These are phyloP conservation scores for Marmota monax DNA, from an alignment of 2,113 vertebrate species.

Conservation along the genomic window DNA sequence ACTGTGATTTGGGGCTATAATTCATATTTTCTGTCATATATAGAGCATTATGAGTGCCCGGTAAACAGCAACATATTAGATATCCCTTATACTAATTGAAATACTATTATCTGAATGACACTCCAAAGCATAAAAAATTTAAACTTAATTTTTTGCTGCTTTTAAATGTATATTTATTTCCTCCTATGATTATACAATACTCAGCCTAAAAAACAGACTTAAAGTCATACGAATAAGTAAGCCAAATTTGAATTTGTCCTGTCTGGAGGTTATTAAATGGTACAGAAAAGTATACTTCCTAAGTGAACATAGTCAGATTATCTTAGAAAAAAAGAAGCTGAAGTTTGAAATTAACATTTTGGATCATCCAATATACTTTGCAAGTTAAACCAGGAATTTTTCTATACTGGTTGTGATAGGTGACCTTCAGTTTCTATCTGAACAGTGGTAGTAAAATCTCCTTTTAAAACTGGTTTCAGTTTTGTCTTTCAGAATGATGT, in stretches of 20 bases:
- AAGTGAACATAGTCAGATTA: constrained; percentile 3
- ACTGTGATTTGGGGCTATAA: constrained; percentile 80
- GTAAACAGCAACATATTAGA: constrained; percentile 90
- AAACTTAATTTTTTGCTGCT: constrained; percentile 71
- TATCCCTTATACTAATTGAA: constrained; percentile 90
- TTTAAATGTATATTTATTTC: constrained; percentile 29
- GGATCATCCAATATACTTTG: neutral
- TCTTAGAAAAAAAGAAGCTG: neutral
- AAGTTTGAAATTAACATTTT: constrained; percentile 36
- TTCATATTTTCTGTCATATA: constrained; percentile 85
- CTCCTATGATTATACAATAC: neutral
- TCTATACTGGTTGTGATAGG: neutral
- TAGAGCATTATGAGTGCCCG: constrained; percentile 85
- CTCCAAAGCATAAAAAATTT: constrained; percentile 83
- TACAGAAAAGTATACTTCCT: neutral
- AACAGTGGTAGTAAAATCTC: neutral
- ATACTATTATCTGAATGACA: constrained; percentile 88
- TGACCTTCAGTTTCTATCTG: neutral
- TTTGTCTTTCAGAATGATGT: neutral
- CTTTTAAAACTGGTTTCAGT: neutral
- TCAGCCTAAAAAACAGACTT: constrained; percentile 14
- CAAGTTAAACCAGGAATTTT: neutral
- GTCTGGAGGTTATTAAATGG: neutral
- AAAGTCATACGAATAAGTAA: neutral
- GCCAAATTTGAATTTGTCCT: constrained; percentile 47